Conservation (phyloP, 2,888 invertebrate genomes). For the Dryadula phaetusa region DNA sequence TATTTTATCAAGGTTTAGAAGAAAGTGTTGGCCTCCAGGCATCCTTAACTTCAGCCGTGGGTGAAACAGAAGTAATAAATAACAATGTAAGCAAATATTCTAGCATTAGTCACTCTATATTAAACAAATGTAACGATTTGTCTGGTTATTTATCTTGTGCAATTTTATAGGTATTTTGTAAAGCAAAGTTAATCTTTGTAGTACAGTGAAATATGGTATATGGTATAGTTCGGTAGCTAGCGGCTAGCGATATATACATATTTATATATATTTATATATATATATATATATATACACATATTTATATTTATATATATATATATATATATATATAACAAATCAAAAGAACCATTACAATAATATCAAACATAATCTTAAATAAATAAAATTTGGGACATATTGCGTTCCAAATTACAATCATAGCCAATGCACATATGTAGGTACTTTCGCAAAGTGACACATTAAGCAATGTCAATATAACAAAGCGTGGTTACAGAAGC, state of each 20-base stretch:
- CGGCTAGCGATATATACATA: no score
- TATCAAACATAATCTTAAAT: no score
- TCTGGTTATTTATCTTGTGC: slow-evolving; percentile 8
- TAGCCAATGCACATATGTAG: no score
- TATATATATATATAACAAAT: no score
- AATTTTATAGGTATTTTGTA: slow-evolving; percentile 11
- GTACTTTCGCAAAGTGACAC: background rate
- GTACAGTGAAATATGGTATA: background rate
- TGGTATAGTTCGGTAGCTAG: no score
- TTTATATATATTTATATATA: no score
- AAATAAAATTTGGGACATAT: no score
- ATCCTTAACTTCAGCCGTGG: slow-evolving; percentile 30
- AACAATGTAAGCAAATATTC: slow-evolving; percentile 34
- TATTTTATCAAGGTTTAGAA: slow-evolving; percentile 36
- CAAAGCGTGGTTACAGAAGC: slow-evolving; percentile 5
- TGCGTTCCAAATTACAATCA: no score
- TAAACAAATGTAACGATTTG: slow-evolving; percentile 25
- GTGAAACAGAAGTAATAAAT: slow-evolving; percentile 22
- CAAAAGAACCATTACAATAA: no score
- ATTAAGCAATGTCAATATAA: background rate
- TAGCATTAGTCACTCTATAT: slow-evolving; percentile 26
- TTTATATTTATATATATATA: no score
- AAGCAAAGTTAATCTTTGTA: background rate
- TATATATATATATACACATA: no score
- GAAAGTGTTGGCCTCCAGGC: slow-evolving; percentile 29